phyloP scores from a whole-genome alignment of 1,140 invertebrate genomes.

The Philaenus spumarius region DNA sequence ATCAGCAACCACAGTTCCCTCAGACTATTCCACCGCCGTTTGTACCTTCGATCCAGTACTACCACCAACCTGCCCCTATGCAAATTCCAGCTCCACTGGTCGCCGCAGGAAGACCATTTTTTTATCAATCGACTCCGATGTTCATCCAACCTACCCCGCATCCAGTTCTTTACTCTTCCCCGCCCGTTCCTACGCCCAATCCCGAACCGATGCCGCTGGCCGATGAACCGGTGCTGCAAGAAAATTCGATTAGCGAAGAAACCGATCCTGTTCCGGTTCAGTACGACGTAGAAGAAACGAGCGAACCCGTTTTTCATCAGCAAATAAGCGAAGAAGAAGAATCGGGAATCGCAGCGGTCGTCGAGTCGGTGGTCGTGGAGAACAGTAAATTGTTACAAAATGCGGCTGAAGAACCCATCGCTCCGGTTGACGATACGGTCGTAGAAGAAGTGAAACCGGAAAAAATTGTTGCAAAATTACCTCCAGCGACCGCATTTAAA shows the following conservation, averaged over 20 bases:
- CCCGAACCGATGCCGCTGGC: not conserved
- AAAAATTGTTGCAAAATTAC: not conserved
- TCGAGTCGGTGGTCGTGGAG: not conserved
- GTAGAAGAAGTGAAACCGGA: not conserved
- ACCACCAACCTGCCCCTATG: not conserved
- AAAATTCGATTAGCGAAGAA: not conserved
- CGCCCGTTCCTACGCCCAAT: not conserved
- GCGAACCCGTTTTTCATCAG: not conserved
- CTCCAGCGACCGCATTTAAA: constrained; percentile 5
- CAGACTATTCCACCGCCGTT: not conserved
- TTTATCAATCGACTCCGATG: not conserved
- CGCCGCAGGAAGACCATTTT: not conserved
- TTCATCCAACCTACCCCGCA: not conserved
- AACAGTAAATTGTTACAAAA: not conserved
- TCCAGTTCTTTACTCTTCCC: not conserved
- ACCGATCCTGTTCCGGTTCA: not conserved
- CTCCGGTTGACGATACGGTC: not conserved
- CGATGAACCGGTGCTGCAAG: too few relatives aligned
- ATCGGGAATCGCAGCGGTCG: not conserved
- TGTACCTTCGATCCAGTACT: not conserved
- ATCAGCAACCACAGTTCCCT: not conserved
- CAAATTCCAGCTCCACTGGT: not conserved
- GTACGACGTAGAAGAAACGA: not conserved
- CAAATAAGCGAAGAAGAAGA: not conserved
- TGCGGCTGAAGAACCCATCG: too few relatives aligned